Percentiles rank a stretch among this genome's conserved stretches.
These are phyloP conservation scores for Sminthurides aquaticus DNA, from an alignment of 2,888 invertebrate species.

Conservation along the genomic window DNA sequence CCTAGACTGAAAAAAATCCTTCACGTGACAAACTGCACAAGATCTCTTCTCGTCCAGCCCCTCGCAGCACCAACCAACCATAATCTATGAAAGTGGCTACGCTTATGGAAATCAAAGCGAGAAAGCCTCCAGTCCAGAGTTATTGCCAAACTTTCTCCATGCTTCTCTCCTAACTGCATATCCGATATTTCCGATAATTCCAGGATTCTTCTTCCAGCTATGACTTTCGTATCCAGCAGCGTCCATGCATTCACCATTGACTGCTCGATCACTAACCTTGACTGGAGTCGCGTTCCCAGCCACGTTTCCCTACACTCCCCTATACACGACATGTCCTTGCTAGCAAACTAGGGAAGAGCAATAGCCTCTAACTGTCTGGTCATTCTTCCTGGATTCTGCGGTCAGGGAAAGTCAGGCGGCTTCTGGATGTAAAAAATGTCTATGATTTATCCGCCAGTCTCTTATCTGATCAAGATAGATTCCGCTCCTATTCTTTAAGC, in stretches of 20 bases:
- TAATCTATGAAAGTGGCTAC: background rate
- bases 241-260: no score
- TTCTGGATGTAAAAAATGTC: conserved; percentile 23
- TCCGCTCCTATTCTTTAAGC: conserved; percentile 15
- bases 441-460: conserved; percentile 25
- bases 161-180: background rate
- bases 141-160: background rate
- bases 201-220: no score
- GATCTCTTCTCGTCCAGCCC: no score
- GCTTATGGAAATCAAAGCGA: background rate
- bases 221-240: no score
- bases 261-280: no score
- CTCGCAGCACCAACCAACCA: no score
- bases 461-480: conserved; percentile 30
- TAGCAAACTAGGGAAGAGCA: no score
- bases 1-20: no score
- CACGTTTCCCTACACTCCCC: no score
- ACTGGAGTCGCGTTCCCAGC: no score
- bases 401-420: background rate
- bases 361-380: conserved; percentile 1
- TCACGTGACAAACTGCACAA: background rate
- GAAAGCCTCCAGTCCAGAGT: background rate
- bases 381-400: background rate
- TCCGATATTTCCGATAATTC: background rate
- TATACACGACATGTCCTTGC: no score